Percentiles rank a stretch among this genome's conserved stretches.
Evolutionary conservation across 2,888 invertebrate species (phyloP).

Genomic region (Dendrolimus pini): DNA sequence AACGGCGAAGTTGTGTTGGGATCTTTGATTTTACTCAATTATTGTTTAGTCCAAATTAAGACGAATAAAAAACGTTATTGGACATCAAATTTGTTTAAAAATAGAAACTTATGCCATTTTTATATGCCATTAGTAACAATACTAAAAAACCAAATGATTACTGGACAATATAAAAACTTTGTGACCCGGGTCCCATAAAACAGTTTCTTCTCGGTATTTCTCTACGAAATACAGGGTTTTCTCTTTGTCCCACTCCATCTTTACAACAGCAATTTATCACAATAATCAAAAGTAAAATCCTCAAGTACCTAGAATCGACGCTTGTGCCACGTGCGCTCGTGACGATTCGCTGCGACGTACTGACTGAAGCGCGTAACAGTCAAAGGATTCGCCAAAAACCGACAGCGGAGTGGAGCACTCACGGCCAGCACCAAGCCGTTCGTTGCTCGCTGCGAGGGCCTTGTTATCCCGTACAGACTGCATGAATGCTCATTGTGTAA

Average conservation of each 20-base stretch:
- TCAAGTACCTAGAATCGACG: neutral
- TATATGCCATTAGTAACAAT: no score
- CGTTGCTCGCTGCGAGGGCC: no score
- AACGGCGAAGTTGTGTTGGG: constrained; percentile 11
- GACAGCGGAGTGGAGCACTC: neutral
- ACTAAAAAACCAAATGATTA: no score
- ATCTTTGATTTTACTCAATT: constrained; percentile 15
- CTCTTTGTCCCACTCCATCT: constrained; percentile 16
- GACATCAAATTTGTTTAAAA: constrained; percentile 5
- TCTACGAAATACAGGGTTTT: constrained; percentile 17
- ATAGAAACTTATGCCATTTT: no score
- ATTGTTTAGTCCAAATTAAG: constrained; percentile 19
- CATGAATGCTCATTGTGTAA: no score
- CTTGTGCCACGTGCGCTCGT: neutral
- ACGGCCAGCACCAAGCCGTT: no score
- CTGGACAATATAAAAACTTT: no score
- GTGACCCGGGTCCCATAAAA: constrained; percentile 17
- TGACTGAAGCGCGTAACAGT: neutral
- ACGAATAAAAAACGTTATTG: constrained; percentile 13
- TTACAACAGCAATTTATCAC: constrained; percentile 4
- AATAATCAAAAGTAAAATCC: neutral
- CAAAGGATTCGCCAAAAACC: no score
- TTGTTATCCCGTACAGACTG: no score
- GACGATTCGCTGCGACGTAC: constrained; percentile 9
- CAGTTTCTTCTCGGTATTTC: constrained; percentile 17